Evolutionary conservation across 2,797 vertebrate species (phyloP).

Genomic region (Chelonia mydas): DNA sequence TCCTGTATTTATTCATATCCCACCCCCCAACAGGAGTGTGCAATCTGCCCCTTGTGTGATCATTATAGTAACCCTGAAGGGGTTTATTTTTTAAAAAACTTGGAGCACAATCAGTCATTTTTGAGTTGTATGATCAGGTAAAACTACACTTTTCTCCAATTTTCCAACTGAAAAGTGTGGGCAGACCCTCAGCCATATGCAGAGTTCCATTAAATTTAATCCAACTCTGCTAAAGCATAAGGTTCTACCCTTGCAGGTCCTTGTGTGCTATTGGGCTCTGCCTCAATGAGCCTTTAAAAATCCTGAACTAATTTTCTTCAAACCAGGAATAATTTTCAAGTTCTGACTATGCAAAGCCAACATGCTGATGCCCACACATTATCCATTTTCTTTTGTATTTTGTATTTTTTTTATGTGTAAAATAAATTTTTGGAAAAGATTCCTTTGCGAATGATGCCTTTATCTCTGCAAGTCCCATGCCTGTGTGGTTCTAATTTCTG

Average conservation of each 20-base stretch:
- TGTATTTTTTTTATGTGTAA: not conserved
- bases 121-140: not conserved
- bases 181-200: not conserved
- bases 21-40: too few species aligned
- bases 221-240: conserved; percentile 45
- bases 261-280: not conserved
- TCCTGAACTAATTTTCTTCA: too few species aligned
- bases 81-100: not conserved
- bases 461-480: not conserved
- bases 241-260: conserved; percentile 10
- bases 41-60: not conserved
- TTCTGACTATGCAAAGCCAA: not conserved
- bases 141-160: not conserved
- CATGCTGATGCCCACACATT: not conserved
- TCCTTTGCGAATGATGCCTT: not conserved
- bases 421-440: not conserved
- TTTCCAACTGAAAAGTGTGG: not conserved
- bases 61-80: not conserved
- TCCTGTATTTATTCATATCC: too few species aligned
- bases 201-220: conserved; percentile 22
- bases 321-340: not conserved
- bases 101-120: not conserved
- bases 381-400: not conserved
- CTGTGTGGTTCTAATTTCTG: conserved; percentile 9
- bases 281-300: conserved; percentile 2